Base-by-base conservation (phyloP, 2,797 vertebrate species). In the Oreochromis grahami region DNA sequence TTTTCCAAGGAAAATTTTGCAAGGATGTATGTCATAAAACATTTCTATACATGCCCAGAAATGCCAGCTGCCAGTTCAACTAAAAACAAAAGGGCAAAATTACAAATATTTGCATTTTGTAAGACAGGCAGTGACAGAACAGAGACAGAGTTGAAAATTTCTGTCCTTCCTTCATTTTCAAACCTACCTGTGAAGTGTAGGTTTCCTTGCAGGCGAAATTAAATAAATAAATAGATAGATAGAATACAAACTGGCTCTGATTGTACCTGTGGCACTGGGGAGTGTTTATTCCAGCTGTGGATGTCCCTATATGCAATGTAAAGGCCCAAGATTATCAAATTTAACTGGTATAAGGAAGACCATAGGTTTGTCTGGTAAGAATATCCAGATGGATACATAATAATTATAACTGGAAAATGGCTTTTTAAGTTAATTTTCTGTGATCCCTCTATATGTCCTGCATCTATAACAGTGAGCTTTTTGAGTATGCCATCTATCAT, bases 401-500 rank as follows among this genome's bases (percentile, higher is more conserved):
- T 84, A 83, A 91, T 84, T 86, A 84, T 52, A 51, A 26, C 36
- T 77, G 2, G 38, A 63, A 80, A 88, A 91, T 84, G 19, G 70
- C 72, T 82, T 70, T 86, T 79, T 76, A 76, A 86, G 88, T 86
- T 32, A 85, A 88, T 90, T 84, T 84, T 86, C 63, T 84, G 68
- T 48, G 24, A 45, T 70, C 81, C 74, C 82, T 86, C 78, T 52
- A 51, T 81, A 86, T 58, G 14, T 74, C 51, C 52, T 38, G 74
- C 52, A 76, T 80, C 38, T 58, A 17, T 50, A 36, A 12, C 5
- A 36, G 51, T 79, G 85, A 88, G 80, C 81, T 17, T 87, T 78
- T 45, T 78, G 80, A 84, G 77, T 78, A 90, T 81, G 81, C 21
- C 83, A 91, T 91, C 84, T 83, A 90, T 93, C 92, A 88, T 84